Base-by-base conservation (phyloP, 1,140 invertebrate genomes). In the Propsilocerus akamusi region DNA sequence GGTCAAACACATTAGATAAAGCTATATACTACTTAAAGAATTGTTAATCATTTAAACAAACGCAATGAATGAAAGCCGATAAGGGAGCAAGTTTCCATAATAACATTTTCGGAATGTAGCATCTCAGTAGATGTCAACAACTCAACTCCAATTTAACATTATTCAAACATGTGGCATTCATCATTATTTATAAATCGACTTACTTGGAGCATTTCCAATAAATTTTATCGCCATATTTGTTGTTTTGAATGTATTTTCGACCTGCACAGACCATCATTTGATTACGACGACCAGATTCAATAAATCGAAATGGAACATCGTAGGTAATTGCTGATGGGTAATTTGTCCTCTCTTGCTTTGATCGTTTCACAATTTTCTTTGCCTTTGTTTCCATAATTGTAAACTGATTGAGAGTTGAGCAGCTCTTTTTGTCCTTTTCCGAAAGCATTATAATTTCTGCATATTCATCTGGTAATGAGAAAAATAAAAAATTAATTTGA, bases 201-300 rank as follows among this genome's bases (percentile, higher is more conserved):
- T n/a, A n/a, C n/a, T n/a, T n/a, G n/a, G n/a, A n/a, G n/a, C n/a
- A n/a, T n/a, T n/a, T n/a, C n/a, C n/a, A n/a, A 49, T 64, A 65
- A 5, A 60, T 53, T 25, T 64, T 65, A 24, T 56, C 55, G 51
- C 64, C 63, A 54, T 65, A 63, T 12, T 55, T 48, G 5, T 63
- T 61, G 11, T 65, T 65, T 10, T 60, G 58, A 12, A 65, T 54
- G 48, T 62, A 65, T 14, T 61, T 58, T 54, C 65, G 60, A 1
- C 57, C 60, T 5, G 56, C 57, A 48, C 57, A 62, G 20, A 55
- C 55, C 10, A 65, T 46, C 2, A 65, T 48, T 26, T 57, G 55
- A 32, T 61, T 65, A 1, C 63, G 63, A 1, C 60, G 54, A 0
- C 61, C 51, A 5, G 63, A 41, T 20, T 41, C 34, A 20, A 41